Percentiles rank a stretch among this genome's conserved stretches.
phyloP scores from a whole-genome alignment of 2,888 invertebrate species.

The Volucella zonaria region DNA sequence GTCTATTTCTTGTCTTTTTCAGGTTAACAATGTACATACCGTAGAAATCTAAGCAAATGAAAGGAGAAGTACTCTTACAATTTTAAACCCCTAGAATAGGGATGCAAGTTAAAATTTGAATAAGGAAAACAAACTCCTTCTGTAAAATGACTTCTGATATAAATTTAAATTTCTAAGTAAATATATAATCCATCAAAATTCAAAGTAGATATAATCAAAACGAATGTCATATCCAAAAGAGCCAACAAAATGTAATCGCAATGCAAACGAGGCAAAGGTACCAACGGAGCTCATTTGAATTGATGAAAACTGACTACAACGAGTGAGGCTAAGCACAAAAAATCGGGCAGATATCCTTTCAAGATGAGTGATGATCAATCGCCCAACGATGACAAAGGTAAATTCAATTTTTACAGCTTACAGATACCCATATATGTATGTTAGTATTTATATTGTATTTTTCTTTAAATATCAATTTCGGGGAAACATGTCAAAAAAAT shows the following conservation, averaged over 20 bases:
- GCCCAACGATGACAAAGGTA: constrained; percentile 73
- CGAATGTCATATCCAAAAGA: constrained; percentile 27
- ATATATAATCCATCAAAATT: constrained; percentile 7
- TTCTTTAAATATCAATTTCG: too few species aligned
- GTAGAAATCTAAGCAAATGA: not conserved
- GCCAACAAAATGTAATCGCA: constrained; percentile 59
- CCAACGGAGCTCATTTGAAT: constrained; percentile 53
- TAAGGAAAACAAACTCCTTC: not conserved
- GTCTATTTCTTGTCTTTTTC: not conserved
- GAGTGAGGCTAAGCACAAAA: constrained; percentile 61
- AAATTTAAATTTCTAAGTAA: constrained; percentile 25
- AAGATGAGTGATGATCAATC: constrained; percentile 73
- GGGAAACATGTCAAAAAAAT: too few species aligned
- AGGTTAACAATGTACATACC: constrained; percentile 39
- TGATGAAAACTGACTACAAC: constrained; percentile 53
- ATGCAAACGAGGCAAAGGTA: constrained; percentile 46
- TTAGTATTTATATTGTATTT: too few species aligned
- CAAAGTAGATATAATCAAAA: constrained; percentile 14
- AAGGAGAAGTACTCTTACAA: not conserved
- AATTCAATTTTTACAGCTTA: constrained; percentile 13
- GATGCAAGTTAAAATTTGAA: not conserved
- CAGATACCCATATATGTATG: too few species aligned
- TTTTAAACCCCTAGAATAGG: not conserved
- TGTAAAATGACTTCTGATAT: constrained; percentile 14
- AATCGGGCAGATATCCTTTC: constrained; percentile 63